Evolutionary conservation across 2,797 vertebrate genomes (phyloP), one percentile per base, ranked within the genome.

Genomic region (Centropyge bicolor): DNA sequence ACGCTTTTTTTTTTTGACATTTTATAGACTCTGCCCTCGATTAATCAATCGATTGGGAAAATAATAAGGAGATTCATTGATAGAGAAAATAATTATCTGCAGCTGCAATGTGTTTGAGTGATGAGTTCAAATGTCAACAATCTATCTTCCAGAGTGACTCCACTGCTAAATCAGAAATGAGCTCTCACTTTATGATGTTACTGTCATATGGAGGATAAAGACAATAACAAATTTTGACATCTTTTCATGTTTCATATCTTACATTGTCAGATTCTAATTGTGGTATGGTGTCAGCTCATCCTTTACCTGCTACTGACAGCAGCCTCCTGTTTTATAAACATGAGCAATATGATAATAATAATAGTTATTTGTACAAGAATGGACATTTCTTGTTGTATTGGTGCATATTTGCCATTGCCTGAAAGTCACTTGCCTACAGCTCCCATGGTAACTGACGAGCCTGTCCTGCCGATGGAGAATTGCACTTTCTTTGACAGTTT

Each of bases 401-500:
- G 70, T 84, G 51, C 80, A 70, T 69, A 60, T 84, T 86, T 78
- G 69, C 27, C 65, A 27, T 38, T 64, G 76, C 68, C 45, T 64
- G 17, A 68, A 75, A 82, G 86, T 81, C 66, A 77, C 74, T 83
- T 36, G 72, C 72, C 84, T 70, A 45, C 70, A 55, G 91, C 91
- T 91, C 57, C 87, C 90, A 91, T 90, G 83, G 91, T 78, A 86
- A 91, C 90, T 45, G 70, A 74, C 70, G 67, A 85, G 78, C 78
- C 78, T 46, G 74, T 76, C 67, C 65, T 7, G 36, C 66, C 43
- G 45, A 65, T 57, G 38, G 75, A 78, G 78, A 76, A 70, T 74
- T 80, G 86, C 52, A 57, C 51, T 72, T 84, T 62, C 78, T 93
- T 86, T 85, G 92, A 93, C 85, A 86, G 87, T 82, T 86, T 91